Evolutionary conservation across 2,113 vertebrate species (phyloP).

Genomic region (Excalfactoria chinensis): DNA sequence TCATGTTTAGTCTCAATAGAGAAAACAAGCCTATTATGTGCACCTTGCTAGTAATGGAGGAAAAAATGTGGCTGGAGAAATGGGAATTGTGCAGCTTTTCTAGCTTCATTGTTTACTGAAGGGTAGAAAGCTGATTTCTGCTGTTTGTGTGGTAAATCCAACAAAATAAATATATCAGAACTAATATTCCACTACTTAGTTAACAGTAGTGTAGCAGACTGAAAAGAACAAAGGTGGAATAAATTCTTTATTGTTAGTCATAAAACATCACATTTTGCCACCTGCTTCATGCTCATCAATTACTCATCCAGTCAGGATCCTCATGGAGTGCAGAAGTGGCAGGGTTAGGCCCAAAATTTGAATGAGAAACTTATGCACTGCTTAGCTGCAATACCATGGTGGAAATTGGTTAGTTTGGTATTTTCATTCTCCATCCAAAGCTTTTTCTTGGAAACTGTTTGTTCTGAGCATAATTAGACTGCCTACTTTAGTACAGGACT

Average conservation of each 20-base stretch:
- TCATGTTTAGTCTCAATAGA: neutral
- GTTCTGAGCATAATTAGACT: conserved; percentile 15
- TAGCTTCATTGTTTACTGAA: neutral
- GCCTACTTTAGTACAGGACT: neutral
- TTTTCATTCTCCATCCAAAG: conserved; percentile 19
- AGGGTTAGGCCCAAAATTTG: conserved; percentile 10
- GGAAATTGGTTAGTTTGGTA: conserved; percentile 34
- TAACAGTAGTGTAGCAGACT: neutral
- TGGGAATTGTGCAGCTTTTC: neutral
- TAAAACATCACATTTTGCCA: neutral
- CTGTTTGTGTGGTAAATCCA: neutral
- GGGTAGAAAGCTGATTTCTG: neutral
- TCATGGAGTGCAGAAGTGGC: neutral
- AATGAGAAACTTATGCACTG: conserved; percentile 32
- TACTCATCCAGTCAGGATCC: neutral
- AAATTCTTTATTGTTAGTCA: neutral
- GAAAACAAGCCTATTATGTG: neutral
- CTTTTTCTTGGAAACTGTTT: conserved; percentile 7
- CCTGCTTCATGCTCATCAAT: neutral
- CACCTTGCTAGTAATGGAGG: neutral
- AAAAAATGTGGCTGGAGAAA: neutral
- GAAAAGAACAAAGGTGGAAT: neutral
- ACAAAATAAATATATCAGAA: neutral
- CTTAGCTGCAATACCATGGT: conserved; percentile 11
- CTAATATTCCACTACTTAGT: neutral